Evolutionary conservation across 2,113 vertebrate species (phyloP), one percentile per base, ranked within the genome.

Genomic region (Pimephales promelas): DNA sequence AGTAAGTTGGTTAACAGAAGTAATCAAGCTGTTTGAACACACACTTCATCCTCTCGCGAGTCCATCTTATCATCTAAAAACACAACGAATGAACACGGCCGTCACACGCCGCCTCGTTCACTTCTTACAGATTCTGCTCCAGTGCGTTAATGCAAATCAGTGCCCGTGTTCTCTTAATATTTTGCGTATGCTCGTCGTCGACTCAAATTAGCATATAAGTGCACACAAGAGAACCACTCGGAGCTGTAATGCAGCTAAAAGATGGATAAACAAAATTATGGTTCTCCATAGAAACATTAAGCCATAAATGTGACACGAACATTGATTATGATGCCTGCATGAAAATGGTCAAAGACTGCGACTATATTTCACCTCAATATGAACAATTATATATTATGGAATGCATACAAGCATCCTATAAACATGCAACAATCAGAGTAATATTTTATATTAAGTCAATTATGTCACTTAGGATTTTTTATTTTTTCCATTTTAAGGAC

Each of bases 51-150:
- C 52, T 49, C 36, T 31, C 11, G 79, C 64, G 61, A 83, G 62
- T 61, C 52, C 26, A 62, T 80, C 45, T 70, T 78, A 70, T 84
- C 49, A 45, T 43, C 20, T 79, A 24, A 68, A 54, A 83, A 49
- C 24, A 74, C 68, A 86, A 66, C 47, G 64, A 79, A 73, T 68
- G 36, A 70, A 70, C 14, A 28, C 24, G 71, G 24, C 14, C 18
- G 64, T 36, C 18, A 68, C 64, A 68, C 18, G 9, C 18, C 14
- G 31, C 31, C 10, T 68, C 34, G 36, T 40, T 68, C 34, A 11
- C 5, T 40, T 56, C 2, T 10, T n/a, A 13, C 64, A 40, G 20
- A 66, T 36, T 66, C 62, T 9, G 14, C 61, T 62, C 61, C 31
- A 34, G 64, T 22, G 34, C 64, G n/a, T 22, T n/a, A 68, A 68